A percentile compares a stretch with the other conserved stretches of the same genome.
These are phyloP conservation scores for Agrochola macilenta DNA, from an alignment of 2,888 invertebrate species.

Conservation along the genomic window DNA sequence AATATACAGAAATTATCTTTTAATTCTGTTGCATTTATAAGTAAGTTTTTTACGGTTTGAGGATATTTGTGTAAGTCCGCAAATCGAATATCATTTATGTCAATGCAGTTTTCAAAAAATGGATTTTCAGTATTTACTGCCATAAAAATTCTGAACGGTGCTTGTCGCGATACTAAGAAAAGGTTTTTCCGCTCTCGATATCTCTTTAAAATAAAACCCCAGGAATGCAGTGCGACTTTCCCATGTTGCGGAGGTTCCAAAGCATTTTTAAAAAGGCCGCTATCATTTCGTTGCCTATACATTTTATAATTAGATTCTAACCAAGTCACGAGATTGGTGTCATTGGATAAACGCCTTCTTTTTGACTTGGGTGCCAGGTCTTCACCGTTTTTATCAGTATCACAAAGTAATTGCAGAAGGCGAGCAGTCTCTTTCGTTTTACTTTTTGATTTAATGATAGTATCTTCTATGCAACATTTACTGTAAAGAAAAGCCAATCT, in stretches of 20 bases:
- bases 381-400: conserved; percentile 20
- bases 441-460: conserved; percentile 12
- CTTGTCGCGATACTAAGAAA: conserved; percentile 78
- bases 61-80: conserved; percentile 83
- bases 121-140: conserved; percentile 75
- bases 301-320: conserved; percentile 81
- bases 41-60: conserved; percentile 80
- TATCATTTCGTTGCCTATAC: conserved; percentile 75
- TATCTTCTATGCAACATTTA: conserved; percentile 23
- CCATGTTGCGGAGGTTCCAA: conserved; percentile 79
- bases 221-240: conserved; percentile 79
- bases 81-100: conserved; percentile 81
- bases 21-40: conserved; percentile 77
- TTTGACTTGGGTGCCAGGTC: conserved; percentile 25
- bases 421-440: conserved; percentile 23
- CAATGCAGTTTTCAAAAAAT: conserved; percentile 80
- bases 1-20: conserved; percentile 85
- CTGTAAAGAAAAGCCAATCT: conserved; percentile 67
- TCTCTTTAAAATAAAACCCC: conserved; percentile 83
- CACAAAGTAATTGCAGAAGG: conserved; percentile 43
- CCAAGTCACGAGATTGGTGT: conserved; percentile 79
- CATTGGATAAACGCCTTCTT: conserved; percentile 64
- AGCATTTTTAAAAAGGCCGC: conserved; percentile 72
- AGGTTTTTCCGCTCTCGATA: conserved; percentile 82
- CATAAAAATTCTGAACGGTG: conserved; percentile 83